Base-by-base conservation (phyloP, 2,113 vertebrate species). In the Lepisosteus oculatus region DNA sequence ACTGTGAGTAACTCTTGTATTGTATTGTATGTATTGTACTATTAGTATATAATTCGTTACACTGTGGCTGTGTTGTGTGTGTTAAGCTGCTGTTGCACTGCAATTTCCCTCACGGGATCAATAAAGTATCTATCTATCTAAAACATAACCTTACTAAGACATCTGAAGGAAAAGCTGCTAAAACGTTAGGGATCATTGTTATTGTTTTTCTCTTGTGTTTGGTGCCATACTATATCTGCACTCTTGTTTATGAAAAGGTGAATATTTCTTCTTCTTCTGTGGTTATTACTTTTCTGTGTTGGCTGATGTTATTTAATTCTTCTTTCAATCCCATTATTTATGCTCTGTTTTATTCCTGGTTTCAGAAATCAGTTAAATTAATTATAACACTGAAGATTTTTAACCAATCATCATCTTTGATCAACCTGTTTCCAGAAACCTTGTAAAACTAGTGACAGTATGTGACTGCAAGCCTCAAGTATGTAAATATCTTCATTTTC, bases 281-380 rank as follows among this genome's bases (percentile, higher is more conserved):
- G 8, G 5, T 13, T 43, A 2, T 11, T 15, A 61, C 47, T 44
- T n/a, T 11, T 12, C 12, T 69, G 13, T 0, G 14, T 7, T 69
- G 42, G 6, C 61, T 69, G 42, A 42, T 44, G 9, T 69, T 59
- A 43, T 69, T 69, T 11, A 69, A 69, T 69, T 69, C 68, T 61
- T 14, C 55, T 61, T 3, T 59, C 13, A 61, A 69, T 69, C 68
- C 68, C 9, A 59, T 69, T 14, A 61, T 69, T 11, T 69, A 69
- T 69, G 68, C 55, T 15, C 61, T 61, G 12, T 69, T 69, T 42
- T 57, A 69, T 43, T 42, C 68, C 4, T 69, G 68, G 68, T 69
- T 69, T 69, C 56, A 45, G 56, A 69, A 69, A 15, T 43, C 68
- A 15, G 13, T 67, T 12, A 69, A 61, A 69, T 43, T 69, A 5